Evolutionary conservation across 1,140 invertebrate species (phyloP).

Genomic region (Scaptodrosophila lebanonensis): DNA sequence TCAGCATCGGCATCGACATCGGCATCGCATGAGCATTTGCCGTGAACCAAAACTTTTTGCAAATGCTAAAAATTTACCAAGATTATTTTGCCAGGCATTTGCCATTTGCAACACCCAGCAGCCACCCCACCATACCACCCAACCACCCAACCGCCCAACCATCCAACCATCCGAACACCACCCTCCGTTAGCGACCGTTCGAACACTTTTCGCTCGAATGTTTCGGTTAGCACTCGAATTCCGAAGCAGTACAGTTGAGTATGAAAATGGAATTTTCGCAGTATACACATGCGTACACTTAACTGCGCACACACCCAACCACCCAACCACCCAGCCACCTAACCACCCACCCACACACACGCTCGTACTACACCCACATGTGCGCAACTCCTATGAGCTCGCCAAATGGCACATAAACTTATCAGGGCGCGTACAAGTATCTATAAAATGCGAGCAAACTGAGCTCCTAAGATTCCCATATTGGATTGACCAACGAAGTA

Average conservation of each 20-base stretch:
- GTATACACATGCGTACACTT: slow-evolving; percentile 29
- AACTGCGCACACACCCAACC: slow-evolving; percentile 9
- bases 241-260: slow-evolving; percentile 71
- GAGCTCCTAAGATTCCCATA: no score
- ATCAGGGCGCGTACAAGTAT: no score
- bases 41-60: slow-evolving; percentile 37
- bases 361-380: no score
- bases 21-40: no score
- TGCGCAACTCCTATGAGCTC: no score
- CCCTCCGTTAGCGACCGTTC: slow-evolving; percentile 31
- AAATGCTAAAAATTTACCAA: slow-evolving; percentile 47
- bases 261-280: slow-evolving; percentile 68
- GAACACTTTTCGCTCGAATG: slow-evolving; percentile 63
- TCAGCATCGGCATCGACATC: no score
- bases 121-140: background rate
- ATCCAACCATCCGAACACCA: background rate
- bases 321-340: slow-evolving; percentile 38
- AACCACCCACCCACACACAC: slow-evolving; percentile 48
- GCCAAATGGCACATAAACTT: no score
- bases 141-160: background rate
- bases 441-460: no score
- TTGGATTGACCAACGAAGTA: no score
- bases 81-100: slow-evolving; percentile 32
- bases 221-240: slow-evolving; percentile 67
- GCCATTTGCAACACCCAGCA: slow-evolving; percentile 12